Evolutionary conservation across 2,113 vertebrate genomes (phyloP).

Genomic region (Galemys pyrenaicus): DNA sequence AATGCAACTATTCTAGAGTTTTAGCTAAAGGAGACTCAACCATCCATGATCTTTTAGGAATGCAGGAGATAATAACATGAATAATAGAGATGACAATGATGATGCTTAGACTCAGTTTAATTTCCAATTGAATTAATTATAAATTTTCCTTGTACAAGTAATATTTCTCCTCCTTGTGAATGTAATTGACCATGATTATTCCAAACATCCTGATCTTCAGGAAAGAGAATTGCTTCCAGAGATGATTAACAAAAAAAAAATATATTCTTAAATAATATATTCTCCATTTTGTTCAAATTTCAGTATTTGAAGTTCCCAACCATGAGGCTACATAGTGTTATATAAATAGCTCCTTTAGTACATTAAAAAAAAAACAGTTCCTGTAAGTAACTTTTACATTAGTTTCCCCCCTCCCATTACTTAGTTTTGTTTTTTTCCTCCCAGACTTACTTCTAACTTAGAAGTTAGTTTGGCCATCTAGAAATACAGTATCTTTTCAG

Average conservation of each 20-base stretch:
- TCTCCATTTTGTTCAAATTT: conserved; percentile 39
- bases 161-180: conserved; percentile 8
- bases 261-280: neutral
- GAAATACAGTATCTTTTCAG: neutral
- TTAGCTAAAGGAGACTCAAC: neutral
- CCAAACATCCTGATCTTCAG: neutral
- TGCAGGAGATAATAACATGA: neutral
- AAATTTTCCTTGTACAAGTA: neutral
- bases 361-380: conserved; percentile 36
- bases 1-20: neutral
- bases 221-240: conserved; percentile 17
- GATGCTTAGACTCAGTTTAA: neutral
- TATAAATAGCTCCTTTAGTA: neutral
- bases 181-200: neutral
- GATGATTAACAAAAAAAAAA: neutral
- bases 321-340: neutral
- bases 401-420: neutral
- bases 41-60: neutral
- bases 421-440: neutral
- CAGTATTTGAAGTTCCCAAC: neutral
- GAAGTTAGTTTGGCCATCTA: neutral
- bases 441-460: neutral
- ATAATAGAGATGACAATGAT: neutral
- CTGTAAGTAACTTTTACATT: neutral
- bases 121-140: neutral